Base-by-base conservation (phyloP, 1,140 invertebrate genomes). In the Ostrea denselamellosa region DNA sequence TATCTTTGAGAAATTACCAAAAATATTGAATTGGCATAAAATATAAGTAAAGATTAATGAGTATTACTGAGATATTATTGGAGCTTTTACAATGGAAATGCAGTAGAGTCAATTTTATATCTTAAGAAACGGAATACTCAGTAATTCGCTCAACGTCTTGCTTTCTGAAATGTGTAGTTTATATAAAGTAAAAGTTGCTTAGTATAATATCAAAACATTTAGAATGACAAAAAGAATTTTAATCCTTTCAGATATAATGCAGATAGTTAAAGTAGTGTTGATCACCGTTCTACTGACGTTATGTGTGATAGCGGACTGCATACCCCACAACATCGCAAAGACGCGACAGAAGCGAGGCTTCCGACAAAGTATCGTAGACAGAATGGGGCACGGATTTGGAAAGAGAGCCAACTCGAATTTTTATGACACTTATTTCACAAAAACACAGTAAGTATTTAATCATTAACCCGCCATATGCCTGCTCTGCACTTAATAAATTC, bases 371-470 rank as follows among this genome's bases (percentile, higher is more conserved):
- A 85, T 85, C n/a, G 56, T 85, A 3, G 83, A 85, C 34, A 56
- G 83, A 85, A 85, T 85, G 83, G 83, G 83, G 10, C 83, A 85
- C 53, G 83, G 83, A 58, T 85, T 85, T 62, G 83, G 83, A 58
- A 85, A 85, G 28, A 56, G 83, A 28, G 83, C 83, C 22, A 34
- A 85, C 19, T 12, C 25, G 17, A 19, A 52, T 52, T 14, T 85
- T 58, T 58, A 58, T 22, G 83, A 85, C 54, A 22, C 83, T 1
- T 85, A 85, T 85, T n/a, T 85, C 56, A 54, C 51, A 85, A 56
- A 52, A 44, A 34, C 53, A 44, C 83, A 5, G 83, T 85, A 34
- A 85, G 83, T 85, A 34, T 14, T 77, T 0, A 34, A 77, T 14
- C 68, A 77, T 77, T 77, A 28, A 25, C 68, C 14, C 22, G 28